Conservation (phyloP, 2,888 invertebrate genomes). For the Palloptera scutellata region DNA sequence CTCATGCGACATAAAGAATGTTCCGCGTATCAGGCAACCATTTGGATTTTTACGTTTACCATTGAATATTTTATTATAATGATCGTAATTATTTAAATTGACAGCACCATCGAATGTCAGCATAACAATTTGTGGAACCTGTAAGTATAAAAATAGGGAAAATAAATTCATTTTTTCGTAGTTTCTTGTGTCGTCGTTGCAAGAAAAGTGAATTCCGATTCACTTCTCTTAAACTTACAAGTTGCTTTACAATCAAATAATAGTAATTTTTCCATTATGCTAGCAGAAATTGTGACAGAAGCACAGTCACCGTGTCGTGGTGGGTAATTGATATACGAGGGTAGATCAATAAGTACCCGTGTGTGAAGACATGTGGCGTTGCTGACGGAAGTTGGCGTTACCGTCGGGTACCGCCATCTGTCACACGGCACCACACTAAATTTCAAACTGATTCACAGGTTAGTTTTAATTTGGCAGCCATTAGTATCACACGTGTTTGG, state of each 20-base stretch:
- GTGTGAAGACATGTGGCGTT: no score
- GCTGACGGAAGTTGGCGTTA: no score
- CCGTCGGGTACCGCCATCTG: no score
- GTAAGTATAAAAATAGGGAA: constrained; percentile 53
- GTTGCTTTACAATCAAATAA: constrained; percentile 9
- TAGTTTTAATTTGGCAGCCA: no score
- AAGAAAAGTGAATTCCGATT: not conserved
- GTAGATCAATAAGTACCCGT: no score
- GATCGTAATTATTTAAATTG: constrained; percentile 89
- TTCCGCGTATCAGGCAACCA: constrained; percentile 86
- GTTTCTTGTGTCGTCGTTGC: not conserved
- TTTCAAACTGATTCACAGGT: no score
- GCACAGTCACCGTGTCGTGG: no score
- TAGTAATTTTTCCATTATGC: constrained; percentile 14
- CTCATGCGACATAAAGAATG: constrained; percentile 92
- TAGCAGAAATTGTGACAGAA: no score
- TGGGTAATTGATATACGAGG: no score
- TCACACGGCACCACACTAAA: no score
- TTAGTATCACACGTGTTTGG: no score
- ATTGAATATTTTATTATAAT: constrained; percentile 85
- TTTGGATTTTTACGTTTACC: constrained; percentile 85
- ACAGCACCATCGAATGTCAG: constrained; percentile 93
- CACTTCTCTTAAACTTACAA: not conserved
- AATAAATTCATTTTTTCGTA: not conserved
- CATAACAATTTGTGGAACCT: constrained; percentile 93